A percentile compares a stretch with the other conserved stretches of the same genome.
phyloP scores from a whole-genome alignment of 1,140 invertebrate genomes.

The Teleopsis dalmanni region DNA sequence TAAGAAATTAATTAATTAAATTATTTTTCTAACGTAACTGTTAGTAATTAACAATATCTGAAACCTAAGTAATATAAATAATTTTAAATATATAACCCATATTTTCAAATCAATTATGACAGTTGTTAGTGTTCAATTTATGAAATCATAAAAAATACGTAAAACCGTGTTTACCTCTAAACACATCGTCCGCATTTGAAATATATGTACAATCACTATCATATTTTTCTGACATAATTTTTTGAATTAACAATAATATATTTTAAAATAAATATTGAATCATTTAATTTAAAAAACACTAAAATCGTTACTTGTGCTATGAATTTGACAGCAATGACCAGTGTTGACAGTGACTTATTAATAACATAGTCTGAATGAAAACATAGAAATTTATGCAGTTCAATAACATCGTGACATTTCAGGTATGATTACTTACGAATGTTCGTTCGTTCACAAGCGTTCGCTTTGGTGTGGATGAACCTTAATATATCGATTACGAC shows the following conservation, averaged over 20 bases:
- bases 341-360: no score
- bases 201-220: conserved; percentile 1
- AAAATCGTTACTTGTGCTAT: neutral
- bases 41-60: neutral
- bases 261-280: neutral
- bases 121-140: no score
- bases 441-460: no score
- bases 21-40: neutral
- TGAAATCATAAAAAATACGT: neutral
- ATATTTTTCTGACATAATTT: neutral
- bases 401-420: neutral
- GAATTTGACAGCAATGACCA: no score
- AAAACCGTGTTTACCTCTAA: neutral
- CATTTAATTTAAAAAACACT: neutral
- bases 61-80: neutral
- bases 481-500: no score
- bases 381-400: neutral
- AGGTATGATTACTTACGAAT: no score
- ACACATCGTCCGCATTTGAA: neutral
- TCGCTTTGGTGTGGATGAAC: no score
- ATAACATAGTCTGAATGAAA: neutral
- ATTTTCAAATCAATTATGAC: no score
- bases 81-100: neutral
- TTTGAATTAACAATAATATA: neutral
- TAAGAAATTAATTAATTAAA: neutral